Base-by-base conservation (phyloP, 2,888 invertebrate genomes). In the Tetrapedia diversipes region DNA sequence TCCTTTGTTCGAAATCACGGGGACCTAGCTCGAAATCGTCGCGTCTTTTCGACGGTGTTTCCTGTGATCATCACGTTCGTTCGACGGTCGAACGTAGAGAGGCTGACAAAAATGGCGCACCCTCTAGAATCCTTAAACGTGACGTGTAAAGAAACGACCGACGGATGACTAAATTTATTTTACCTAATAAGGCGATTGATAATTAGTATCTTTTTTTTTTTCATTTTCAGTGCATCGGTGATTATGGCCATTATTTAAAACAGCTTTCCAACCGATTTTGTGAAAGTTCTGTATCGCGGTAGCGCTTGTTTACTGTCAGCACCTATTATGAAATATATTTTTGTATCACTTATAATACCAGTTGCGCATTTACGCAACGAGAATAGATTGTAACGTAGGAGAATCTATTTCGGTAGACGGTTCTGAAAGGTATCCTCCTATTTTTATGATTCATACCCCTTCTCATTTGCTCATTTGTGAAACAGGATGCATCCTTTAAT, bases 1-100 rank as follows among this genome's bases (percentile, higher is more conserved):
- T 32, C 27, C 45, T 60, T 73, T 54, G 54, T 49, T 54, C 22
- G 41, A 49, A 24, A 32, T n/a, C n/a, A 8, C 8, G 22, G 14
- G 11, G 8, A 39, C 39, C n/a, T 7, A 2, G 24, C 6, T 14
- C 2, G n/a, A 22, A 32, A 64, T 53, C 29, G 49, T 61, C 24
- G 27, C 19, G 34, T 4, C n/a, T 39, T 37, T 7, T 37, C 37
- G 19, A 37, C 6, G 54, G 4, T 32, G 10, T 34, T 45, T 19
- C 3, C 2, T 19, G 8, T 10, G 16, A 34, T 53, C 32, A 11
- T 53, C 41, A 22, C 6, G 51, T 1, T 32, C 16, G 6, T 6
- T 29, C 10, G 4, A 8, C 2, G 24, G 45, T 14, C 8, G 24
- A 16, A 4, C 11, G 7, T 4, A 6, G 16, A 6, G 27, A 14